phyloP scores from a whole-genome alignment of 2,888 invertebrate genomes.

The Nebria salina region DNA sequence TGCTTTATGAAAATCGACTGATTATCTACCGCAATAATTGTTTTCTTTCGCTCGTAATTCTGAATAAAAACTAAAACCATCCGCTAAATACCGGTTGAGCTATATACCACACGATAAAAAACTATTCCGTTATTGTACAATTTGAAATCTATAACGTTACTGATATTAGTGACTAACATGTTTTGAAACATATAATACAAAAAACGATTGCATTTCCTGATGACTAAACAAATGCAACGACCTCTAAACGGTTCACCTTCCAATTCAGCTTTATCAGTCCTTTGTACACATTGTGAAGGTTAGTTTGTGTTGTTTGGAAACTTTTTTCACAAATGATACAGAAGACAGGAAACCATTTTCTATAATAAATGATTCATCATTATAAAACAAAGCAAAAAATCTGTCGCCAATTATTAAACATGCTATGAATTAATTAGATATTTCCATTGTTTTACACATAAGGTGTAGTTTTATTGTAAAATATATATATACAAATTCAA shows the following conservation, averaged over 20 bases:
- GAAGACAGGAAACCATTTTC: background rate
- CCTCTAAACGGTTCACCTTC: background rate
- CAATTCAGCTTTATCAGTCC: background rate
- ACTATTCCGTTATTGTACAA: background rate
- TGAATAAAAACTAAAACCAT: background rate
- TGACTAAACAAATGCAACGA: background rate
- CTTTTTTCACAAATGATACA: background rate
- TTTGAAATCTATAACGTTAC: background rate
- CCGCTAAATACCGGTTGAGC: background rate
- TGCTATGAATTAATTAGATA: background rate
- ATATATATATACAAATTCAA: background rate
- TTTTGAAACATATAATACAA: background rate
- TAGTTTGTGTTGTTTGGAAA: background rate
- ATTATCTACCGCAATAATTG: background rate
- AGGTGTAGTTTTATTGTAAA: no score
- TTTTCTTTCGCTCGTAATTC: background rate
- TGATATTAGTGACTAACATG: background rate
- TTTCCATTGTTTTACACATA: background rate
- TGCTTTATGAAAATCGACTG: background rate
- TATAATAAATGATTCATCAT: background rate
- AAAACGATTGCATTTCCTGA: background rate
- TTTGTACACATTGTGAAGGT: background rate
- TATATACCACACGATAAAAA: background rate
- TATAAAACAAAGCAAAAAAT: background rate
- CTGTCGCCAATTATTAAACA: background rate